Evolutionary conservation across 2,113 vertebrate species (phyloP).

Genomic region (Pogonocichla stellata): DNA sequence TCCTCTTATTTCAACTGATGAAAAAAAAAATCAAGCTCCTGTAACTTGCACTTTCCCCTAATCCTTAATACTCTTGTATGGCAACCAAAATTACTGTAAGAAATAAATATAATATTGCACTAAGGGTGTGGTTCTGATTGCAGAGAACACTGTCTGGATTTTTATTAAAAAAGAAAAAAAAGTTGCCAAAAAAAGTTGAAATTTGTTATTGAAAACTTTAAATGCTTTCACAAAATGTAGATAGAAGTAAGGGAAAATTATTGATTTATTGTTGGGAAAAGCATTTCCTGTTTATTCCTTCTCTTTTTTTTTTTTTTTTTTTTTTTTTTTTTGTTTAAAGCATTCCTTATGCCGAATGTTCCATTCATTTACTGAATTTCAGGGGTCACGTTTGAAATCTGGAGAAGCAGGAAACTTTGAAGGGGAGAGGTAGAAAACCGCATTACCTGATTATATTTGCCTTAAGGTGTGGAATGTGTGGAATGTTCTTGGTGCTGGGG

Average conservation of each 20-base stretch:
- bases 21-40: conserved; percentile 80
- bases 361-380: background rate
- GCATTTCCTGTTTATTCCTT: background rate
- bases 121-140: conserved; percentile 82
- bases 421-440: background rate
- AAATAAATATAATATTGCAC: conserved; percentile 97
- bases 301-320: background rate
- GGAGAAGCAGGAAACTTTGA: background rate
- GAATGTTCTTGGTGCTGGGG: background rate
- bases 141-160: conserved; percentile 61
- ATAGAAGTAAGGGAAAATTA: background rate
- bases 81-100: conserved; percentile 96
- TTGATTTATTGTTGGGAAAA: background rate
- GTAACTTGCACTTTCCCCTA: conserved; percentile 87
- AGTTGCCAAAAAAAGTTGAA: conserved; percentile 39
- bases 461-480: background rate
- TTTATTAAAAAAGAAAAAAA: background rate
- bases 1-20: conserved; percentile 88
- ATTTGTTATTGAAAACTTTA: background rate
- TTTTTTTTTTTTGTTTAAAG: background rate
- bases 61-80: conserved; percentile 91
- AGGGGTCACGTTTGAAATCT: background rate
- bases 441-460: background rate
- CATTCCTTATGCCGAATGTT: background rate
- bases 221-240: conserved; percentile 16